phyloP scores from a whole-genome alignment of 2,888 invertebrate genomes.

The Corythucha ciliata region DNA sequence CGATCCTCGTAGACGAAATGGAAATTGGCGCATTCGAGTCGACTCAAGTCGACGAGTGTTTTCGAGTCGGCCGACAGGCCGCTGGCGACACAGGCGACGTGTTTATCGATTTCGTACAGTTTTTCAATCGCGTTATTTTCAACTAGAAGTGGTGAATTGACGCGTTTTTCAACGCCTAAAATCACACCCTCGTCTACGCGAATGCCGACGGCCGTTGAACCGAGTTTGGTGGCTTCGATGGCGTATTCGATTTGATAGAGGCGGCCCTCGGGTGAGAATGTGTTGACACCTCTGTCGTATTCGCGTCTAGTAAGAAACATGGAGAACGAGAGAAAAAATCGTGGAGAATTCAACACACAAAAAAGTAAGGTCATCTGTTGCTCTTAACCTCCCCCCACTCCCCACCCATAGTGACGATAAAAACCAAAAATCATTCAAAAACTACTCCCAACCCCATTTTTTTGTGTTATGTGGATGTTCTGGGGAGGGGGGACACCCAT shows the following conservation, averaged over 20 bases:
- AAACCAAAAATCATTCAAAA: too few species aligned
- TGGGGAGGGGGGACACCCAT: too few species aligned
- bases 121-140: slow-evolving; percentile 96
- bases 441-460: too few species aligned
- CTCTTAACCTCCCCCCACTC: too few species aligned
- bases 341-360: too few species aligned
- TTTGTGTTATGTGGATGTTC: too few species aligned
- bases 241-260: slow-evolving; percentile 99
- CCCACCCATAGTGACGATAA: too few species aligned
- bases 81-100: slow-evolving; percentile 93
- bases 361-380: too few species aligned
- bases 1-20: slow-evolving; percentile 96
- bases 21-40: slow-evolving; percentile 94
- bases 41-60: slow-evolving; percentile 85
- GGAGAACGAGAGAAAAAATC: too few species aligned
- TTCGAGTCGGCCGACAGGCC: slow-evolving; percentile 97
- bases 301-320: slow-evolving; percentile 99
- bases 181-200: slow-evolving; percentile 94
- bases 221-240: slow-evolving; percentile 98
- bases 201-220: slow-evolving; percentile 97
- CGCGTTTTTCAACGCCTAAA: slow-evolving; percentile 94
- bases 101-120: slow-evolving; percentile 95
- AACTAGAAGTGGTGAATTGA: slow-evolving; percentile 93
- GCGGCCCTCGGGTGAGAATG: slow-evolving; percentile 98
- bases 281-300: slow-evolving; percentile 98